Percentiles rank a stretch among this genome's conserved stretches.
Evolutionary conservation across 2,888 invertebrate species (phyloP).

Genomic region (Chirona hameri): DNA sequence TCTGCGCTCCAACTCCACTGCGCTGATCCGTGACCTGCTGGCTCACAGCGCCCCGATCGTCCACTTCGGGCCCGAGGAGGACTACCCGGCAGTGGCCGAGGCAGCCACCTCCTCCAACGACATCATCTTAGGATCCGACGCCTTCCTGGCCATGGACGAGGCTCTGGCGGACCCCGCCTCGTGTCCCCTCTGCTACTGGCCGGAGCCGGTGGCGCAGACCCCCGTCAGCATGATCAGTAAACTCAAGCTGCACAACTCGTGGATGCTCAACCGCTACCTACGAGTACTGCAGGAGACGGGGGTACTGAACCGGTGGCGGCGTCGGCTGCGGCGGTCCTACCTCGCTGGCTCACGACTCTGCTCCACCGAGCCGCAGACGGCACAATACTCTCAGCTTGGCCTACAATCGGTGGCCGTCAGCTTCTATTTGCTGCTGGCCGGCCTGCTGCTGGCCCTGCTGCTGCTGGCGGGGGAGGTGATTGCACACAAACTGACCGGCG

Average conservation of each 20-base stretch:
- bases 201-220: not conserved
- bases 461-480: not conserved
- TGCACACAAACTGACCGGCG: not conserved
- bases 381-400: not conserved
- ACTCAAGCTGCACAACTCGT: not conserved
- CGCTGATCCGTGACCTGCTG: not conserved
- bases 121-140: not conserved
- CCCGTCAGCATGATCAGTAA: not conserved
- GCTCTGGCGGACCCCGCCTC: not conserved
- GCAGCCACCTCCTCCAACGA: not conserved
- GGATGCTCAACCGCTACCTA: not conserved
- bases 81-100: not conserved
- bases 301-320: constrained; percentile 7
- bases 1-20: not conserved
- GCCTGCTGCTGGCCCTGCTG: not conserved
- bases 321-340: not conserved
- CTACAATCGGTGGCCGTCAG: not conserved
- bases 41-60: not conserved
- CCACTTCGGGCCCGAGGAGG: not conserved
- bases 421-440: not conserved
- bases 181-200: constrained; percentile 2
- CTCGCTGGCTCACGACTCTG: not conserved
- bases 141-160: not conserved
- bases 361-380: not conserved
- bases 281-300: constrained; percentile 8